Base-by-base conservation (phyloP, 2,113 vertebrate species). In the Oryctolagus cuniculus region DNA sequence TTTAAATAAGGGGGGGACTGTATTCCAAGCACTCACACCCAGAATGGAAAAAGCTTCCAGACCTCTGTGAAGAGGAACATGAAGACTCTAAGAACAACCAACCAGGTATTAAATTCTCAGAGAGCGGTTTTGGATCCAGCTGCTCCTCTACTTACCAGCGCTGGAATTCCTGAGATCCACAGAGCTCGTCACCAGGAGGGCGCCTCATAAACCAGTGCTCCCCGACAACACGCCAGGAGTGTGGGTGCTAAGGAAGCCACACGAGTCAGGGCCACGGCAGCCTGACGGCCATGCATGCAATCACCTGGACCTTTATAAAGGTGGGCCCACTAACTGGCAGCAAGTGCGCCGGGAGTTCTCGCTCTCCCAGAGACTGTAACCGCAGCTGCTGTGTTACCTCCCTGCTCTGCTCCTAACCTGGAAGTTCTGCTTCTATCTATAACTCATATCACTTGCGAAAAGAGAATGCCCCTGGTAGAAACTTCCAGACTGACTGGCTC, bases 171-270 rank as follows among this genome's bases (percentile, higher is more conserved):
- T 29, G 44, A 22, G 24, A 4, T 36, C 73, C 12, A 21, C 4
- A 24, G 58, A 36, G 19, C 2, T 81, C 38, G 22, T 24, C 67
- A 53, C 10, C 27, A 16, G 11, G 31, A 64, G 27, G 55, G 55
- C 55, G 11, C 19, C 55, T 58, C 55, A 2, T 58, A 19, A 16
- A 15, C 55, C 13, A 19, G 15, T 58, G 19, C 55, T 58, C 19
- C 55, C 13, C 2, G 55, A 58, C 55, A 58, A 15, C 19, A 44
- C 44, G 44, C 44, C 44, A 44, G 53, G 38, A 64, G 38, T 0
- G 25, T 44, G 2, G 21, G 70, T 61, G 44, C 36, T 13, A 0
- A 0, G 10, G 8, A 29, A 49, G n/a, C 53, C 63, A 34, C 1
- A 3, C 0, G 24, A 15, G 44, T 15, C 3, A 31, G 29, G 27